These are phyloP conservation scores for Vireo altiloquus DNA, from an alignment of 2,113 vertebrate species.

Conservation along the genomic window DNA sequence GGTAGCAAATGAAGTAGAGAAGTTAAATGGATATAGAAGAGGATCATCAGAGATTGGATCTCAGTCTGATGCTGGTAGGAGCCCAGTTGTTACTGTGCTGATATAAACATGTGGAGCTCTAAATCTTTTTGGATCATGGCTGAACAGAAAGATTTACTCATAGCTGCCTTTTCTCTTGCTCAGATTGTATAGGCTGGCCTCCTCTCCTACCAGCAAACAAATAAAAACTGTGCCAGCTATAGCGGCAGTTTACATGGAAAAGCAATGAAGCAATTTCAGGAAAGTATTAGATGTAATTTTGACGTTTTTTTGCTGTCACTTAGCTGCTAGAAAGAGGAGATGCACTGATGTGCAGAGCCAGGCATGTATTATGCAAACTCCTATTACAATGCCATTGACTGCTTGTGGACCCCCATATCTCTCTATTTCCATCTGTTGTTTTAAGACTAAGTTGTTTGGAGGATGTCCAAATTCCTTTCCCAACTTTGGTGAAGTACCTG, in stretches of 20 bases:
- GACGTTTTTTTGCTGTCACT: conserved; percentile 31
- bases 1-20: background rate
- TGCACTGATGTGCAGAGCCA: background rate
- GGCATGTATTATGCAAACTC: conserved; percentile 30
- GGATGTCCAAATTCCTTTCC: conserved; percentile 41
- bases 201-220: conserved; percentile 23
- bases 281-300: conserved; percentile 42
- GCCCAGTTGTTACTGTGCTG: conserved; percentile 5
- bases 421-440: conserved; percentile 60
- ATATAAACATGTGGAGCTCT: conserved; percentile 32
- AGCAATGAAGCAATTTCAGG: conserved; percentile 37
- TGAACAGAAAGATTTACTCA: background rate
- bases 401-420: conserved; percentile 5
- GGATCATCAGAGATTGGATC: conserved; percentile 51
- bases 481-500: conserved; percentile 32
- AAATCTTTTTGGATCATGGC: background rate
- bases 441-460: conserved; percentile 54
- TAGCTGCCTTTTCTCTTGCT: background rate
- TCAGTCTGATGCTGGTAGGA: background rate
- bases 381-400: conserved; percentile 45
- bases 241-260: conserved; percentile 41
- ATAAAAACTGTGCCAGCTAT: conserved; percentile 24
- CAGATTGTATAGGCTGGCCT: background rate
- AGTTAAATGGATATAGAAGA: conserved; percentile 36
- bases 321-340: conserved; percentile 26